Evolutionary conservation across 2,113 vertebrate genomes (phyloP), one percentile per base, ranked within the genome.

Genomic region (Pholis gunnellus): DNA sequence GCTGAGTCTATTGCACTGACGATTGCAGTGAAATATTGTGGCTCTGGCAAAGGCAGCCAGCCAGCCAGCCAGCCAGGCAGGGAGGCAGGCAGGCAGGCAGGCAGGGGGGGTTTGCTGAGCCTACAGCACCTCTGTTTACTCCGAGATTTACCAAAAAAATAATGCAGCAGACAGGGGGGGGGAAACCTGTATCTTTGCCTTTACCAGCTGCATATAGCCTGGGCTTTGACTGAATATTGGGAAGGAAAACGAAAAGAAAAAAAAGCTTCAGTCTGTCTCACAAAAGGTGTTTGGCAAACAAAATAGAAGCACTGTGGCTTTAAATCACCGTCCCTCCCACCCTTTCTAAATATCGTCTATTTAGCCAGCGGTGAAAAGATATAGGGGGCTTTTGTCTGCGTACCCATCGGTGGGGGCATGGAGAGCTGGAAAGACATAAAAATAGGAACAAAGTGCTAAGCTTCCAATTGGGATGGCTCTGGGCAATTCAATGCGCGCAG

Each of bases 301-400:
- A 93, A 95, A 95, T 87, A 92, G 92, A 93, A 88, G 92, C 92
- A 76, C 94, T 95, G 94, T 93, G 87, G 94, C 96, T 97, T 96
- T 97, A 97, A 96, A 96, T 95, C 95, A 81, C 95, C 93, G 94
- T 95, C 95, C 96, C 95, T 94, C 90, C 95, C 95, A 94, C 94
- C 96, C 96, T 34, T 34, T 96, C 94, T 96, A 97, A 96, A 96
- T 95, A 96, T 95, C 94, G 95, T 94, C 96, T 95, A 97, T 97
- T 97, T 97, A 96, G 95, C 96, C 94, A 95, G 95, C 96, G 92
- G 91, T 96, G 96, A 96, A 97, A 95, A 97, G 96, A 96, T 96
- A 96, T 96, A 95, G 93, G 96, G 90, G 94, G 95, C 97, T 97
- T 97, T 99, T 98, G 97, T 98, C 95, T 96, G 94, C 89, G 93